A percentile compares a stretch with the other conserved stretches of the same genome.
phyloP scores from a whole-genome alignment of 1,140 invertebrate genomes.

The Papilio polyxenes region DNA sequence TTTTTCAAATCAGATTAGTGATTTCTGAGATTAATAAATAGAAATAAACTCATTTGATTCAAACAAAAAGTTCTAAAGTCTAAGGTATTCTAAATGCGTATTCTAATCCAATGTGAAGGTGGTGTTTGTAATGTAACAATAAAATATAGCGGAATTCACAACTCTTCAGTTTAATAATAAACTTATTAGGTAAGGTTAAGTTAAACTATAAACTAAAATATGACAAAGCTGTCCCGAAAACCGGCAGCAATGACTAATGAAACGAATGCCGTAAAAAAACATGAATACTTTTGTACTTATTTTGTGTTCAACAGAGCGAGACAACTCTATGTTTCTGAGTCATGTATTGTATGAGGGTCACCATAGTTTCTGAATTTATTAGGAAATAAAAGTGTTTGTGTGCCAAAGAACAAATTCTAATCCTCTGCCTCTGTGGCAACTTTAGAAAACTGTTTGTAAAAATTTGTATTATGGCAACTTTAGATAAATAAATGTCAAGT shows the following conservation, averaged over 20 bases:
- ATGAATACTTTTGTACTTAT: not conserved
- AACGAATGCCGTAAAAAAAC: conserved; percentile 8
- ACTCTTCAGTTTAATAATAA: not conserved
- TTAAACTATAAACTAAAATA: not conserved
- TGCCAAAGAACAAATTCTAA: not conserved
- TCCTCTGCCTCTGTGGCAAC: no score
- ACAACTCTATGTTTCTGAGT: conserved; percentile 29
- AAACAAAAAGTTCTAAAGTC: no score
- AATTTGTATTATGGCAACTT: no score
- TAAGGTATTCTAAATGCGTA: no score
- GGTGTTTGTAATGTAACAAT: not conserved
- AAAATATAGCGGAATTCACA: not conserved
- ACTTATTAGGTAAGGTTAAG: not conserved
- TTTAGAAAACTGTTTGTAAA: no score
- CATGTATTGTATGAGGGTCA: not conserved
- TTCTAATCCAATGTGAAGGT: no score
- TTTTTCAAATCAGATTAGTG: no score
- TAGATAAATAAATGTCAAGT: no score
- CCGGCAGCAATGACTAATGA: conserved; percentile 4
- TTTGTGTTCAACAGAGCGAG: conserved; percentile 9
- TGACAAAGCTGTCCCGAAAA: not conserved
- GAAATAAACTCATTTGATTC: no score
- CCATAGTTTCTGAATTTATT: not conserved
- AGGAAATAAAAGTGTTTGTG: not conserved
- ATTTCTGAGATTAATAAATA: no score